Percentiles rank a stretch among this genome's conserved stretches.
Evolutionary conservation across 2,888 invertebrate species (phyloP).

Genomic region (Hololepta plana): DNA sequence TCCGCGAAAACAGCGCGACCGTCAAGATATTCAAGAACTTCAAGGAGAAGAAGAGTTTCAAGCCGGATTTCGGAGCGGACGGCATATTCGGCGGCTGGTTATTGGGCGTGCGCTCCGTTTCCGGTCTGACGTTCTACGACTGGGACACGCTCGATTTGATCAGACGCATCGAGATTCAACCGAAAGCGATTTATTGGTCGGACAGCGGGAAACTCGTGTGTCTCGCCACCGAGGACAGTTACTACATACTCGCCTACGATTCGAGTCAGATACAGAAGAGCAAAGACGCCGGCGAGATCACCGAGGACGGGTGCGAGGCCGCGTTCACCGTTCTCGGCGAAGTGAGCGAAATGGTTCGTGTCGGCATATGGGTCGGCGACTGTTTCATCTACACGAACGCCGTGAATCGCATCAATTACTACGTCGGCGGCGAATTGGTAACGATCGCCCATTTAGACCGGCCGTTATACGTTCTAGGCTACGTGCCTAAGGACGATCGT

Average conservation of each 20-base stretch:
- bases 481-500: constrained; percentile 89
- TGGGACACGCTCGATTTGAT: constrained; percentile 90
- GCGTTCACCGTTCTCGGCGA: constrained; percentile 95
- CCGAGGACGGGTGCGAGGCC: constrained; percentile 87
- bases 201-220: constrained; percentile 89
- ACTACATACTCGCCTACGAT: constrained; percentile 83
- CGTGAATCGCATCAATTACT: constrained; percentile 94
- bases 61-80: constrained; percentile 93
- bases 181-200: constrained; percentile 88
- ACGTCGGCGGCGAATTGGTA: constrained; percentile 97
- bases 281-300: constrained; percentile 55
- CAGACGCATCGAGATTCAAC: constrained; percentile 92
- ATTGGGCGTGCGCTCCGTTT: constrained; percentile 66
- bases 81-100: constrained; percentile 36
- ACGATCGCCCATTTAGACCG: constrained; percentile 95
- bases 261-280: constrained; percentile 63
- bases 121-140: constrained; percentile 89
- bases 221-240: constrained; percentile 87
- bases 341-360: constrained; percentile 77
- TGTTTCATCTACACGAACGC: constrained; percentile 99
- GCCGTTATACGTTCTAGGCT: constrained; percentile 92
- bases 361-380: constrained; percentile 95
- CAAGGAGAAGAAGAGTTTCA: constrained; percentile 89
- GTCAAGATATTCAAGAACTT: constrained; percentile 96
- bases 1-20: constrained; percentile 62